Percentiles rank a stretch among this genome's conserved stretches.
Evolutionary conservation across 92 coral and sea anemone species (phyloP).

Genomic region (Epizoanthus rinbou): DNA sequence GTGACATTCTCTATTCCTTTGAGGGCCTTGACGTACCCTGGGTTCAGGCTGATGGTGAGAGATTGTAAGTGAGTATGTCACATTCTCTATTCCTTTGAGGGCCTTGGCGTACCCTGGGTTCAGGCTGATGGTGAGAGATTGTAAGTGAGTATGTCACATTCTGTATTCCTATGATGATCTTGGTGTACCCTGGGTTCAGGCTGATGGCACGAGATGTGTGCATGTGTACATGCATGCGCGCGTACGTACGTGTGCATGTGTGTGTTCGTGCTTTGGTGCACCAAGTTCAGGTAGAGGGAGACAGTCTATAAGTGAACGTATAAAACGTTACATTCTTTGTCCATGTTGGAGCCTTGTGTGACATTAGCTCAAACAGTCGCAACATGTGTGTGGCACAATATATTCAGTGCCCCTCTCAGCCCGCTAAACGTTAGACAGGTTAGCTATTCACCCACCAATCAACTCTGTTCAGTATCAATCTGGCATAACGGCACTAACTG

Average conservation of each 20-base stretch:
- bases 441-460: too few species aligned
- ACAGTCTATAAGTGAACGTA: not conserved
- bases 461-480: too few species aligned
- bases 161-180: conserved; percentile 79
- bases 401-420: conserved; percentile 49
- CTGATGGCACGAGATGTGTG: conserved; percentile 38
- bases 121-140: not conserved
- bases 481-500: too few species aligned
- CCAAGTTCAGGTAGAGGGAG: conserved; percentile 73
- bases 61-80: not conserved
- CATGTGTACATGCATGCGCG: too few species aligned
- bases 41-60: conserved; percentile 68
- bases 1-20: conserved; percentile 81
- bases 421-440: too few species aligned
- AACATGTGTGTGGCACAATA: conserved; percentile 50
- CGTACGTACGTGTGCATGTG: not conserved
- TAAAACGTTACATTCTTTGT: conserved; percentile 81
- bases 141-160: conserved; percentile 43
- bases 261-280: conserved; percentile 59
- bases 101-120: conserved; percentile 83
- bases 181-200: conserved; percentile 81
- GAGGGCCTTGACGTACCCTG: conserved; percentile 76
- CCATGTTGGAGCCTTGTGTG: conserved; percentile 72
- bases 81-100: conserved; percentile 80
- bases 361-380: conserved; percentile 40